These are phyloP conservation scores for Symphodus melops DNA, from an alignment of 2,113 vertebrate species.

Conservation along the genomic window DNA sequence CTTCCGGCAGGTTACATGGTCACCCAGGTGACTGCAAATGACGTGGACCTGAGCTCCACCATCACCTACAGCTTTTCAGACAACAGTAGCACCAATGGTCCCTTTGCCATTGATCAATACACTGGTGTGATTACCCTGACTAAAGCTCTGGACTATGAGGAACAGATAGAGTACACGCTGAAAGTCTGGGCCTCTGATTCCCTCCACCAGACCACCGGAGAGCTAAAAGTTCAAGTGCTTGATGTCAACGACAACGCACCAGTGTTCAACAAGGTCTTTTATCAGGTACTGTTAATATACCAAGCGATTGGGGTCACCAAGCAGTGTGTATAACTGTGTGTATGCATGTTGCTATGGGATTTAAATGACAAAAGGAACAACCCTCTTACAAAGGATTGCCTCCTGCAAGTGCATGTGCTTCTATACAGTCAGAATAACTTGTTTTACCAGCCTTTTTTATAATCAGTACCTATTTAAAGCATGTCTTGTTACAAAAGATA, in stretches of 20 bases:
- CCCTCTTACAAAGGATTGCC: too few species aligned
- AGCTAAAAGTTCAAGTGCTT: slow-evolving; percentile 83
- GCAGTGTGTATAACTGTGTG: neutral
- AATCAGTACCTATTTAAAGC: too few species aligned
- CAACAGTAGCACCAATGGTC: slow-evolving; percentile 73
- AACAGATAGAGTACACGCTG: slow-evolving; percentile 78
- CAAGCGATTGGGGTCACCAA: neutral
- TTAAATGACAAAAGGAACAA: too few species aligned
- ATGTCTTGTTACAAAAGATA: neutral
- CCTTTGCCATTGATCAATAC: slow-evolving; percentile 86
- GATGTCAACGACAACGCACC: slow-evolving; percentile 94
- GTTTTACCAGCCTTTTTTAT: too few species aligned
- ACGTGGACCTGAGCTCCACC: slow-evolving; percentile 86
- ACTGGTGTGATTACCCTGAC: slow-evolving; percentile 85
- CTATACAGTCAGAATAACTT: too few species aligned
- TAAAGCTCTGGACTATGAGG: slow-evolving; percentile 89
- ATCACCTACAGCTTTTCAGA: slow-evolving; percentile 87
- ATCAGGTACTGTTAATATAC: slow-evolving; percentile 81
- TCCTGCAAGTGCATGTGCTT: too few species aligned
- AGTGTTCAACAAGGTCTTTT: slow-evolving; percentile 87
- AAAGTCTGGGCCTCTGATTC: slow-evolving; percentile 87
- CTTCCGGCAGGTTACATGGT: slow-evolving; percentile 86
- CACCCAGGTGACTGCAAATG: slow-evolving; percentile 85
- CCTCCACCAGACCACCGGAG: slow-evolving; percentile 84
- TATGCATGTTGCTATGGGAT: neutral